Evolutionary conservation across 2,113 vertebrate genomes (phyloP), one percentile per base, ranked within the genome.

Genomic region (Gulo gulo): DNA sequence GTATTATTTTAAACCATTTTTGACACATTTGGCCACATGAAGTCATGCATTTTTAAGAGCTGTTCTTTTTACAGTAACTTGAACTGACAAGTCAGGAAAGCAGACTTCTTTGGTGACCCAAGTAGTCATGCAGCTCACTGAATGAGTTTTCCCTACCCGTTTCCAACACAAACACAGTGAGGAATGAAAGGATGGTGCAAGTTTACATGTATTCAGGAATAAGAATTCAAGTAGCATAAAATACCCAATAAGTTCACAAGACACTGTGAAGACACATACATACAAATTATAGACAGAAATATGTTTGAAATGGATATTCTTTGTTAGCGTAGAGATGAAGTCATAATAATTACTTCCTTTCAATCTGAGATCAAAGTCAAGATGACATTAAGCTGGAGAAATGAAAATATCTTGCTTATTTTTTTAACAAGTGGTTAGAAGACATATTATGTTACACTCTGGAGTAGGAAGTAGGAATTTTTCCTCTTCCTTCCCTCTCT

Each of bases 1-100:
- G 80, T 92, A 57, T 63, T 96, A 36, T 86, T 55, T 96, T 98
- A 98, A 97, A 95, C 21, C 92, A 83, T 85, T 98, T 98, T 97
- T 97, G 87, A 92, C 97, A 94, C 61, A 86, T 95, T 23, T 52
- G 95, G 52, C 21, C n/a, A 94, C 45, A 85, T 6, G 47, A 96
- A 95, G 39, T 88, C 11, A 88, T 95, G 26, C 78, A 97, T 92
- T 97, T 98, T 98, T 97, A 97, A 97, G 0, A 95, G 63, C 8
- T 8, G 0, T 18, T 85, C 95, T 63, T 95, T 96, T 91, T 87
- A 91, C 52, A 94, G 95, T 97, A 96, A 98, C 57, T 67, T 88
- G 71, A 98, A 93, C n/a, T n/a, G 83, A 94, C 89, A 98, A 93
- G 69, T 93, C 94, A 92, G 97, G 76, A 95, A 97, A 97, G 39